phyloP scores from a whole-genome alignment of 2,797 vertebrate species.

The Muscicapa comitata region DNA sequence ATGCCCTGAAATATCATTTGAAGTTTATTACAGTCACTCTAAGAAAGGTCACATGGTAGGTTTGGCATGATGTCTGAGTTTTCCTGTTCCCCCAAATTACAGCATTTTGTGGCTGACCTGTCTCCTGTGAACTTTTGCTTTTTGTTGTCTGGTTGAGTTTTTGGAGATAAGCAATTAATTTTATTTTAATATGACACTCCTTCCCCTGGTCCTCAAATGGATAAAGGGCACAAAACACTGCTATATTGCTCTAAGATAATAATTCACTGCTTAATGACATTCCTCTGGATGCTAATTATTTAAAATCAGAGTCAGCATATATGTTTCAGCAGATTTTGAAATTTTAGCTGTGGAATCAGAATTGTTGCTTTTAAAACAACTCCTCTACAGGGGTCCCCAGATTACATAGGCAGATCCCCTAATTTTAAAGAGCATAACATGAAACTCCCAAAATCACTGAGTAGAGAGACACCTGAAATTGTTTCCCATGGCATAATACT shows the following conservation, averaged over 20 bases:
- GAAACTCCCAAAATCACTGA: background rate
- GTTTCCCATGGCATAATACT: background rate
- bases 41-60: background rate
- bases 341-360: background rate
- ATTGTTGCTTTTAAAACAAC: background rate
- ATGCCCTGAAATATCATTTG: slow-evolving; percentile 43
- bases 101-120: background rate
- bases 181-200: background rate
- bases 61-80: slow-evolving; percentile 9
- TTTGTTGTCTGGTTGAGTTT: background rate
- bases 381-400: rapidly evolving
- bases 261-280: background rate
- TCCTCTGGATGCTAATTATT: background rate
- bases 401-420: background rate
- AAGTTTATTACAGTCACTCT: background rate
- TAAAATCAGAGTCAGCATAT: background rate
- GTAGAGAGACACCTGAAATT: background rate
- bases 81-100: background rate
- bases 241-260: background rate
- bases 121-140: background rate
- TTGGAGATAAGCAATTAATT: background rate
- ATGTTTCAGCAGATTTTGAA: background rate
- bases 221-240: background rate
- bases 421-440: background rate
- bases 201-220: background rate